phyloP scores from a whole-genome alignment of 1,140 invertebrate species.

The Temnothorax longispinosus region DNA sequence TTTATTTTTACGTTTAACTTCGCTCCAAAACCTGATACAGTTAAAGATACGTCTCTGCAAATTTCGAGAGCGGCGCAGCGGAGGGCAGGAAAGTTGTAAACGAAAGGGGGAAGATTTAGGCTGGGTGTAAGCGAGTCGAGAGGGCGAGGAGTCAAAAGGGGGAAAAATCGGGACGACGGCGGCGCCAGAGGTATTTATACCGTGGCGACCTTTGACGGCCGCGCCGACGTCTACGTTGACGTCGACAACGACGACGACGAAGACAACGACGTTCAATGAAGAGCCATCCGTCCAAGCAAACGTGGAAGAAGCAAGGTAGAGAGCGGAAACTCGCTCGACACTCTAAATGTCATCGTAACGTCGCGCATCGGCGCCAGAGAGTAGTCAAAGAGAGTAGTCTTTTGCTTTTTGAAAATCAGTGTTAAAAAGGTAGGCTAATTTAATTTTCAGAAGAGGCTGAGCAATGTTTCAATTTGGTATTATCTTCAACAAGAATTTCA shows the following conservation, averaged over 20 bases:
- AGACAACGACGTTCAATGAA: slow-evolving; percentile 71
- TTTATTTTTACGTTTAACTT: slow-evolving; percentile 31
- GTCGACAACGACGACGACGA: slow-evolving; percentile 5
- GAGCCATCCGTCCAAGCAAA: slow-evolving; percentile 64
- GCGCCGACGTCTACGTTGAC: slow-evolving; percentile 61
- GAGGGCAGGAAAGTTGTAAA: not conserved
- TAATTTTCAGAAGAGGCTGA: not conserved
- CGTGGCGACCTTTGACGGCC: slow-evolving; percentile 77
- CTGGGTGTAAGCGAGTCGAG: slow-evolving; percentile 48
- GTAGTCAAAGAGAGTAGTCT: not conserved
- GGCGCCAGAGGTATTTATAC: slow-evolving; percentile 79
- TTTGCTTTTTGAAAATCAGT: not conserved
- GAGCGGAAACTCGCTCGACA: slow-evolving; percentile 33
- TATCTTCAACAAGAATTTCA: not conserved
- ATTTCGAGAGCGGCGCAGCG: slow-evolving; percentile 1
- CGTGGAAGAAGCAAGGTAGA: slow-evolving; percentile 47
- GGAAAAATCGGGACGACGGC: slow-evolving; percentile 67
- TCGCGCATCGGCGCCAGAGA: not conserved
- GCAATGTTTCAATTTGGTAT: not conserved
- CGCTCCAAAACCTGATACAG: not conserved
- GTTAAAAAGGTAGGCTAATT: not conserved
- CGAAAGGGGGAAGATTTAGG: slow-evolving; percentile 36
- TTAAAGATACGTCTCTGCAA: not conserved
- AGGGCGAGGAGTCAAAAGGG: slow-evolving; percentile 38
- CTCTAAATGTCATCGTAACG: slow-evolving; percentile 65